phyloP scores from a whole-genome alignment of 2,888 invertebrate species.

The Pardosa pseudoannulata region DNA sequence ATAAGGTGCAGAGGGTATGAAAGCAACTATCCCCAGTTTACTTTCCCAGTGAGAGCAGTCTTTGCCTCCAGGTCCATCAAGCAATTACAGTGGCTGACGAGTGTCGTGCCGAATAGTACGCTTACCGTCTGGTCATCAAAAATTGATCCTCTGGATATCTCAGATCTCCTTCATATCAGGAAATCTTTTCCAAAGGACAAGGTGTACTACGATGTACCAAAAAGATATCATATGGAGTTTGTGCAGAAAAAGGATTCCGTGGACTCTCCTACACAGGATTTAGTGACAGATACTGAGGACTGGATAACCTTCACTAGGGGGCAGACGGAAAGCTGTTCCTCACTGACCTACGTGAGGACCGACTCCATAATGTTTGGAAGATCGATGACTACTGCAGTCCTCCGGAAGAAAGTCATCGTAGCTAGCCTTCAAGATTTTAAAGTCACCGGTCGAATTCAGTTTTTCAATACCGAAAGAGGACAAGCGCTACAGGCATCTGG shows the following conservation, averaged over 20 bases:
- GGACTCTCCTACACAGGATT: neutral
- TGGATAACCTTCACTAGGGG: conserved; percentile 48
- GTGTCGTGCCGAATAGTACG: conserved; percentile 81
- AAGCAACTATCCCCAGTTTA: conserved; percentile 83
- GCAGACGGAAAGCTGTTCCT: neutral
- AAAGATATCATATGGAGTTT: conserved; percentile 34
- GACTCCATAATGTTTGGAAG: conserved; percentile 43
- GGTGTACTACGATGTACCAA: conserved; percentile 88
- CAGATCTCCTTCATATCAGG: conserved; percentile 83
- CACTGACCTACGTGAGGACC: conserved; percentile 38
- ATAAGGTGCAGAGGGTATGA: conserved; percentile 73
- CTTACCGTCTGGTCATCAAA: conserved; percentile 88
- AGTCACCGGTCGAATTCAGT: conserved; percentile 24
- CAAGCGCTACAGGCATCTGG: neutral
- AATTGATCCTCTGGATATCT: conserved; percentile 84
- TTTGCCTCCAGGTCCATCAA: conserved; percentile 84
- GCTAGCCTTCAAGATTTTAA: neutral
- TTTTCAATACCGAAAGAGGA: conserved; percentile 21
- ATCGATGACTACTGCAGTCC: conserved; percentile 22
- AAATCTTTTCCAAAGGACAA: conserved; percentile 77
- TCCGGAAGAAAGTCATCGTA: conserved; percentile 32
- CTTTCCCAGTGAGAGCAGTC: conserved; percentile 87
- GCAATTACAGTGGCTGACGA: conserved; percentile 82
- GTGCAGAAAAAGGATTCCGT: neutral
- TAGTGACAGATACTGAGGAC: neutral